A percentile compares a stretch with the other conserved stretches of the same genome.
These are phyloP conservation scores for Phoenicopterus ruber DNA, from an alignment of 2,113 vertebrate species.

Conservation along the genomic window DNA sequence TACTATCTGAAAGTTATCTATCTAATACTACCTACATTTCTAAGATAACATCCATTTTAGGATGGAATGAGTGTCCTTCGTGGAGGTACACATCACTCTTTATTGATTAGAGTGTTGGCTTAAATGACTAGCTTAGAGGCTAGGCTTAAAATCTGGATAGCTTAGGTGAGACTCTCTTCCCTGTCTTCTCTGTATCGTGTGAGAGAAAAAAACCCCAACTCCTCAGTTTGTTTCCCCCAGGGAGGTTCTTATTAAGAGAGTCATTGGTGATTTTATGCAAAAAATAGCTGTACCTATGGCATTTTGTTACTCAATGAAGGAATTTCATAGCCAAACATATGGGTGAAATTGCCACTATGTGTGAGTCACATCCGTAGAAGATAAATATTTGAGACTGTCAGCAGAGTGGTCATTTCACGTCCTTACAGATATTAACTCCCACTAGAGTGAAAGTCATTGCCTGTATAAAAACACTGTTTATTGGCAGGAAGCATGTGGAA, in stretches of 20 bases:
- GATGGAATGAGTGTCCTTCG: not conserved
- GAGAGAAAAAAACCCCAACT: not conserved
- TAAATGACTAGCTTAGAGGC: not conserved
- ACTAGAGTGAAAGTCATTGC: not conserved
- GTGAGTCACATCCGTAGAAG: not conserved
- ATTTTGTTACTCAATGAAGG: not conserved
- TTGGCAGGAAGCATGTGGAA: not conserved
- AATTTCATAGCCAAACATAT: not conserved
- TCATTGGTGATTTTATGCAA: not conserved
- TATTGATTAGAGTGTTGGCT: not conserved
- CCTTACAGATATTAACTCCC: not conserved
- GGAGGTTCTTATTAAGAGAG: not conserved
- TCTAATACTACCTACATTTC: not conserved
- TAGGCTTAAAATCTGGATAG: not conserved
- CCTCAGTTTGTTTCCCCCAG: not conserved
- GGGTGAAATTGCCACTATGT: not conserved
- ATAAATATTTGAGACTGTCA: conserved; percentile 30
- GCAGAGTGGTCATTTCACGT: conserved; percentile 34
- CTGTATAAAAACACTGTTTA: not conserved
- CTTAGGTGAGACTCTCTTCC: not conserved
- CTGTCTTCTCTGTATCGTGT: not conserved
- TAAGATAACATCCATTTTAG: not conserved
- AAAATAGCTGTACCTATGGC: not conserved
- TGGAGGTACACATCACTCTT: not conserved
- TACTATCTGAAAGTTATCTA: not conserved